Base-by-base conservation (phyloP, 92 coral and sea anemone genomes). In the Siderastrea radians region DNA sequence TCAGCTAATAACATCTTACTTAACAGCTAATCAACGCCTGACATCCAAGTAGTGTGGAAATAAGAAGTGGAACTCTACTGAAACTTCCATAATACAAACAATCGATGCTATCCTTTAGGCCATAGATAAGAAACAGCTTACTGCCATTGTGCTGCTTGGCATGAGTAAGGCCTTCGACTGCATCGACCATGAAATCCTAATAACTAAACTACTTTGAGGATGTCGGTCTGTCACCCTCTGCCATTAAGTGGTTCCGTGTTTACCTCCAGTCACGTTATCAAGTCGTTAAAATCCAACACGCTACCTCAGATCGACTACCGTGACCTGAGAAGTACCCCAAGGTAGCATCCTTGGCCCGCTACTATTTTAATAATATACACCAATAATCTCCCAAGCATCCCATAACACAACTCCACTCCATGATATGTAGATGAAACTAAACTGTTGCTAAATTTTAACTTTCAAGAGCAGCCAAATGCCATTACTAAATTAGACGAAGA, bases 101-200 rank as follows among this genome's bases (percentile, higher is more conserved):
- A 86, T 79, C 19, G 79, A 86, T 47, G 16, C 54, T 45, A 78
- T 86, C 7, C 78, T 87, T 12, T 62, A 68, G 3, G 79, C 85
- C 38, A 78, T 87, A 11, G 90, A 79, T 52, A 55, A 87, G 57
- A 57, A 79, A 69, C 66, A 87, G 58, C 58, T 78, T 45, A 78
- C 90, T 1, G 72, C 85, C 4, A 45, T 60, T 14, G 90, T 88
- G 13, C 68, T 88, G 13, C 84, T 92, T 6, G 92, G 88, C 72
- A 74, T 87, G 94, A 76, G 89, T 55, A 77, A 72, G 77, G 94
- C 91, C 3, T 91, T 91, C 57, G 91, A 87, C 76, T 75, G 89
- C 68, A 81, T 91, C 16, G 59, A 87, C 62, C 95, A 92, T 43
- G 67, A 84, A 62, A 77, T 79, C 45, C 75, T 88, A 12, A 57